Percentiles rank a stretch among this genome's conserved stretches.
These are phyloP conservation scores for Neopelma chrysocephalum DNA, from an alignment of 2,797 vertebrate genomes.

Conservation along the genomic window DNA sequence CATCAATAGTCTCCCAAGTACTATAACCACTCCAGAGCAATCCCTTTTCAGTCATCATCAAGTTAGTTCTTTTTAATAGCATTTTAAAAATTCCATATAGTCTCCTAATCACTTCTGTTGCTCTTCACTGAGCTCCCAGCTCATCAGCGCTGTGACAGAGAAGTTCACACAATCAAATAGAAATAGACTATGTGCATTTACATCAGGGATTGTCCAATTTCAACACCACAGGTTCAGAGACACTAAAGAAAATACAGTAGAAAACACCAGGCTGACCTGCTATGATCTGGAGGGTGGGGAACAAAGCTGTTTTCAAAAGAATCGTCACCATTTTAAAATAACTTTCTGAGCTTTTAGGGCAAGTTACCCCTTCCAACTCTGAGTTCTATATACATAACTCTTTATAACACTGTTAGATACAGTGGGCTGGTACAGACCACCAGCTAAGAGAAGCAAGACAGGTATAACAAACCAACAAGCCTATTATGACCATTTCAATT, in stretches of 20 bases:
- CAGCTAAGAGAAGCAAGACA: background rate
- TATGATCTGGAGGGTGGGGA: fast-evolving
- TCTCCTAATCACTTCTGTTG: background rate
- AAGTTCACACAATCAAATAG: background rate
- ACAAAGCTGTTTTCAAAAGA: background rate
- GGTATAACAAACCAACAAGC: background rate
- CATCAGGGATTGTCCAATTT: background rate
- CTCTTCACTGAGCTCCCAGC: background rate
- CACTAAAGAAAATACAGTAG: background rate
- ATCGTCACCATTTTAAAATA: background rate
- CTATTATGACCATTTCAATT: background rate
- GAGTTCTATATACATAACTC: background rate
- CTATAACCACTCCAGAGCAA: background rate
- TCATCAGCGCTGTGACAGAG: background rate
- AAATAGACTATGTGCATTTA: background rate
- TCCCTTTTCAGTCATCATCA: background rate
- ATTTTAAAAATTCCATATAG: background rate
- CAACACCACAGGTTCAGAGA: background rate
- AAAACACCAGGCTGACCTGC: background rate
- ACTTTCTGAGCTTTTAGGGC: background rate
- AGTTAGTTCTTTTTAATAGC: background rate
- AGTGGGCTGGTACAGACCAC: background rate
- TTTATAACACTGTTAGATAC: background rate
- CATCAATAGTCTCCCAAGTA: background rate
- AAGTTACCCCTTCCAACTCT: background rate